Conservation (phyloP, 2,113 vertebrate genomes). For the Peromyscus polionotus region DNA sequence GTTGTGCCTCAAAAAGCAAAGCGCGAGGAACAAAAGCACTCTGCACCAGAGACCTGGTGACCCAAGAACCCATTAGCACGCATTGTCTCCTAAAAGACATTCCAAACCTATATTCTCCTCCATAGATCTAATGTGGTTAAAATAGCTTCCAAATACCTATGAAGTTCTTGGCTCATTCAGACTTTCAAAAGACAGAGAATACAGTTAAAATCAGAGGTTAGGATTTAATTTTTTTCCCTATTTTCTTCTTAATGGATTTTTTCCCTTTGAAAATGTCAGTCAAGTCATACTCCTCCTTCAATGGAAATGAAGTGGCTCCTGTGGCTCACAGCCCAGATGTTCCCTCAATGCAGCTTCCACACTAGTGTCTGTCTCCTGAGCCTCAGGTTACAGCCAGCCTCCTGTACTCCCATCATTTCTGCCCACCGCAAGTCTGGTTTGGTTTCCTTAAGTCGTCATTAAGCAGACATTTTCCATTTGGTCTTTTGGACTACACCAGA, state of each 20-base stretch:
- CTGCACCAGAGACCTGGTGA: not conserved
- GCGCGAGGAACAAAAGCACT: not conserved
- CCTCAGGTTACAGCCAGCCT: not conserved
- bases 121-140: slow-evolving; percentile 25
- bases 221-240: not conserved
- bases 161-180: not conserved
- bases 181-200: slow-evolving; percentile 24
- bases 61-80: slow-evolving; percentile 51
- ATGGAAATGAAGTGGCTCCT: not conserved
- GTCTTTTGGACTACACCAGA: not conserved
- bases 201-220: not conserved
- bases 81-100: not conserved
- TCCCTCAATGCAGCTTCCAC: accelerated
- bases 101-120: not conserved
- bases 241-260: slow-evolving; percentile 3
- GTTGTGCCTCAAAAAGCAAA: not conserved
- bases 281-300: not conserved
- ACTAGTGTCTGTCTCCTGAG: accelerated
- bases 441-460: not conserved
- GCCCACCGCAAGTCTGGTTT: not conserved
- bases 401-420: too few species aligned
- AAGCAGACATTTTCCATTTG: not conserved
- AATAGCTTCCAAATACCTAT: not conserved
- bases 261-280: not conserved
- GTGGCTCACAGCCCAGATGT: not conserved